These are phyloP conservation scores for Myxocyprinus asiaticus DNA, from an alignment of 2,113 vertebrate genomes.

Conservation along the genomic window DNA sequence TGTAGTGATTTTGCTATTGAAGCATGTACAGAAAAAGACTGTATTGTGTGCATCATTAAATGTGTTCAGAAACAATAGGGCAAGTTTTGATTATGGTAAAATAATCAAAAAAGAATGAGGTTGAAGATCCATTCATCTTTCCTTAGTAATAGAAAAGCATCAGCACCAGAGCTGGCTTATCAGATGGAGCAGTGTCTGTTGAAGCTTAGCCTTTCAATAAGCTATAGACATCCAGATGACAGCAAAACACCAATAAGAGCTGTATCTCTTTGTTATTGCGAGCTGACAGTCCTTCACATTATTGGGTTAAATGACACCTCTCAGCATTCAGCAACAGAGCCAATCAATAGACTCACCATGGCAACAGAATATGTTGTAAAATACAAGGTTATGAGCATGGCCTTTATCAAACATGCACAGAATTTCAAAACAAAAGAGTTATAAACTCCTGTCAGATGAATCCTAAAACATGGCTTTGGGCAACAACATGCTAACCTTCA, in stretches of 20 bases:
- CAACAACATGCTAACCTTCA: constrained; percentile 7
- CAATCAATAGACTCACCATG: constrained; percentile 49
- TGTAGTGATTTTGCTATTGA: too few species aligned
- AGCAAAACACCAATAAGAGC: neutral
- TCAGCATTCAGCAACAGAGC: constrained; percentile 36
- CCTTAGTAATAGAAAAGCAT: neutral
- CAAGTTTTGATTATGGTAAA: neutral
- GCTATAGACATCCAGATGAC: neutral
- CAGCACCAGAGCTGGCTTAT: neutral
- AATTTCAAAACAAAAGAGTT: constrained; percentile 26
- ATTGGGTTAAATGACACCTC: constrained; percentile 49
- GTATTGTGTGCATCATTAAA: neutral
- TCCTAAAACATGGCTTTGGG: constrained; percentile 35
- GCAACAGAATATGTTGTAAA: constrained; percentile 50
- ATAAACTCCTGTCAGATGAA: constrained; percentile 17
- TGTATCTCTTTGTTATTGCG: constrained; percentile 39
- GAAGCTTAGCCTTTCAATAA: constrained; percentile 3
- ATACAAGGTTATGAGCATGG: constrained; percentile 39
- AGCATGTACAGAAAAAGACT: neutral
- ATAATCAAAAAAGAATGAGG: constrained; percentile 9
- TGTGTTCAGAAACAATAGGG: neutral
- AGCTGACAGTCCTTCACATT: constrained; percentile 26
- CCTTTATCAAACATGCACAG: constrained; percentile 26
- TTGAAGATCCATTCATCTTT: constrained; percentile 3
- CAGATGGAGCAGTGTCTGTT: neutral